Percentiles rank a stretch among this genome's conserved stretches.
phyloP scores from a whole-genome alignment of 2,888 invertebrate genomes.

The Globia sparganii region DNA sequence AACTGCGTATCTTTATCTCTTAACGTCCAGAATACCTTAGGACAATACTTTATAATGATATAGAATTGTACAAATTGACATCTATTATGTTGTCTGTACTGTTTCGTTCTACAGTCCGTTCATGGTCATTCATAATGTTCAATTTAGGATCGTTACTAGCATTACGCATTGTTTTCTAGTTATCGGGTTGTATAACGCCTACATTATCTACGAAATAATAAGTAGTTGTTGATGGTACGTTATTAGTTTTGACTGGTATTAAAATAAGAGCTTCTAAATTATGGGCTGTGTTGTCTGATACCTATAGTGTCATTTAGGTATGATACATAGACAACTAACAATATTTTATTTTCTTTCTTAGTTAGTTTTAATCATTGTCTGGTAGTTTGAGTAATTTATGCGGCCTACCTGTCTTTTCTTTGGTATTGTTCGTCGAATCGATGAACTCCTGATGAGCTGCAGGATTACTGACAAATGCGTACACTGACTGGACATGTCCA shows the following conservation, averaged over 20 bases:
- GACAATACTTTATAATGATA: slow-evolving; percentile 28
- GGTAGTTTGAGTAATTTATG: too few species aligned
- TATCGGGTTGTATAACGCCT: not conserved
- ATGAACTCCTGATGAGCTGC: too few species aligned
- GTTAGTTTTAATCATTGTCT: too few species aligned
- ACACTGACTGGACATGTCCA: too few species aligned
- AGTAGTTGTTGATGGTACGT: not conserved
- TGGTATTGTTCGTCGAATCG: too few species aligned
- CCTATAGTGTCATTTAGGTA: not conserved
- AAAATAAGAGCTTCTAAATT: slow-evolving; percentile 3
- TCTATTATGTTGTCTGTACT: slow-evolving; percentile 25
- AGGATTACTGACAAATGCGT: too few species aligned
- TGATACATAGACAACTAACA: too few species aligned
- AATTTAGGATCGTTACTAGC: slow-evolving; percentile 34
- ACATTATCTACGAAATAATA: slow-evolving; percentile 2
- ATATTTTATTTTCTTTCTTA: not conserved
- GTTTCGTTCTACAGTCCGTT: slow-evolving; percentile 7
- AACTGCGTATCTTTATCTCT: slow-evolving; percentile 23
- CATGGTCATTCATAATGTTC: slow-evolving; percentile 28
- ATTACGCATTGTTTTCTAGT: slow-evolving; percentile 28
- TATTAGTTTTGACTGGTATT: slow-evolving; percentile 16
- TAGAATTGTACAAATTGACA: slow-evolving; percentile 36
- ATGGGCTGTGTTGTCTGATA: slow-evolving; percentile 1
- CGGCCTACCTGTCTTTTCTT: too few species aligned
- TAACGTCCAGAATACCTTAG: slow-evolving; percentile 18